Evolutionary conservation across 2,113 vertebrate species (phyloP), one percentile per base, ranked within the genome.

Genomic region (Crotalus viridis): DNA sequence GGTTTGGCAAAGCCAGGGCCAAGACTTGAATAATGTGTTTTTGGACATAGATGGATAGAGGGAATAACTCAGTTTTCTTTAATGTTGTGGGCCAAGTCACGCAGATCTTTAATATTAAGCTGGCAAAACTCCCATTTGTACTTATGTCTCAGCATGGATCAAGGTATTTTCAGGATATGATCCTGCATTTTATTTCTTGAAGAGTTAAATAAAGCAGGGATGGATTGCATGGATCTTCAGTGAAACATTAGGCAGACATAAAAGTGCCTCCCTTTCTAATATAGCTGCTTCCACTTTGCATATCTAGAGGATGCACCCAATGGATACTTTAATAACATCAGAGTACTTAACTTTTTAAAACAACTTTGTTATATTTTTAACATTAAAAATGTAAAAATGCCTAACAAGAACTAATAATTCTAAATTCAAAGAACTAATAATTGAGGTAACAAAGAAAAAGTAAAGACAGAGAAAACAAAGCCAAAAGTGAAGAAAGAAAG

Each of bases 171-270:
- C 87, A 89, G 9, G 54, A 91, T 96, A 92, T 96, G 85, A 59
- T 96, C 90, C 54, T 95, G 43, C 93, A 93, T 95, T 81, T 96
- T 96, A 97, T 97, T 97, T 96, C 90, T 96, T 96, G 92, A 96
- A 89, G 28, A 69, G 94, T 96, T 88, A 21, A 85, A 94, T 96
- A 89, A 85, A 57, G 5, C 90, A 96, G 54, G 95, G 95, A 94
- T 90, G 55, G 59, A 91, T 95, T 96, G 96, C 97, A 96, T 96
- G 94, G 95, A 97, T 96, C 97, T 98, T 97, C 93, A 90, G 94
- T 97, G 97, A 96, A 97, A 94, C 91, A 87, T 97, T 97, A 96
- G 91, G 59, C 96, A 95, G 95, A 96, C 95, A 92, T 96, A 94
- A 96, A 97, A 95, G 92, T 97, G 95, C 96, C 95, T 93, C 91